Evolutionary conservation across 2,888 invertebrate species (phyloP).

Genomic region (Phyto melanocephala): DNA sequence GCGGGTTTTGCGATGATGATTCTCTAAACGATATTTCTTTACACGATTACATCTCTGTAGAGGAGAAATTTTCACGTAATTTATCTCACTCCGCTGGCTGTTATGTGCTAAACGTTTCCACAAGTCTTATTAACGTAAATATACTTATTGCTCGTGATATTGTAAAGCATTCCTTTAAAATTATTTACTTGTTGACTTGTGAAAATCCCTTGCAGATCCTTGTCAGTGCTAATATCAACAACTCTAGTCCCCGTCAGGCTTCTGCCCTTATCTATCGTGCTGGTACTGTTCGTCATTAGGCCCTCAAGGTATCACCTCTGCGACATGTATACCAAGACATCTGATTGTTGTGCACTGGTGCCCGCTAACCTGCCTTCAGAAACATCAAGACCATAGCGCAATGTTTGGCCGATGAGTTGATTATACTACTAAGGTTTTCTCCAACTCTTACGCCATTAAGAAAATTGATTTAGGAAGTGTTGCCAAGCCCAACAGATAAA

Average conservation of each 20-base stretch:
- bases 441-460: constrained; percentile 99
- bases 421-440: constrained; percentile 99
- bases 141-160: constrained; percentile 99
- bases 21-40: constrained; percentile 98
- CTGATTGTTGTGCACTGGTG: constrained; percentile 99
- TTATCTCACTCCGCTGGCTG: constrained; percentile 98
- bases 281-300: constrained; percentile 99
- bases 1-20: constrained; percentile 98
- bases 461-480: constrained; percentile 99
- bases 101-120: constrained; percentile 98
- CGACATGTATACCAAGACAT: constrained; percentile 98
- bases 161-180: constrained; percentile 99
- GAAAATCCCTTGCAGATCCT: constrained; percentile 93
- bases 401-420: constrained; percentile 99
- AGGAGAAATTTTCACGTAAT: constrained; percentile 99
- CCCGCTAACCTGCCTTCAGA: constrained; percentile 99
- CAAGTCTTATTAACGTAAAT: constrained; percentile 99
- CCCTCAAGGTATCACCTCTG: constrained; percentile 99
- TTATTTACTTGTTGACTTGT: constrained; percentile 94
- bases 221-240: constrained; percentile 98
- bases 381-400: constrained; percentile 99
- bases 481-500: constrained; percentile 99
- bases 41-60: constrained; percentile 96
- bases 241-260: constrained; percentile 99
- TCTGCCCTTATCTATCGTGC: constrained; percentile 99